Evolutionary conservation across 1,140 invertebrate genomes (phyloP), one percentile per base, ranked within the genome.

Genomic region (Diplogasteroides magnus): DNA sequence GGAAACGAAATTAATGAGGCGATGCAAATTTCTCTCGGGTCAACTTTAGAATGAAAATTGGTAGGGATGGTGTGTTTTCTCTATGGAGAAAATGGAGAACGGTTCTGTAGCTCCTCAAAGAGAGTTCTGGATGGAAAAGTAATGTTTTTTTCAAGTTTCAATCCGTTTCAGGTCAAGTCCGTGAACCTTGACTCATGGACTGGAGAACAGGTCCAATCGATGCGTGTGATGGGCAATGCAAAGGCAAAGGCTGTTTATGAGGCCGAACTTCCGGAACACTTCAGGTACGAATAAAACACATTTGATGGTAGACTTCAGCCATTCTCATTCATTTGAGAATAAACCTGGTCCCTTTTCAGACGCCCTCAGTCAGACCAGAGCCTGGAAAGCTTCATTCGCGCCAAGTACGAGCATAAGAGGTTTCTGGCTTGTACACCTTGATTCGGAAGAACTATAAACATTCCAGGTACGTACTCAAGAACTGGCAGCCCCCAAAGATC

Each of bases 191-290:
- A 98, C 83, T 88, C 93, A 60, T 98, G 95, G 95, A 96, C 92
- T n/a, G 91, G 93, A 0, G 93, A 97, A 83, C 94, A 98, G 89
- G 92, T 72, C 90, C 90, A 77, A 58, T 64, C 65, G n/a, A 76
- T 98, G 76, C 92, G 97, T 85, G 91, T 95, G 84, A 97, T 98
- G 91, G 95, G 95, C 14, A 98, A 98, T 84, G 94, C 91, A n/a
- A 86, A 91, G 76, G 95, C 93, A 0, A 87, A 65, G 14, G 58
- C 28, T 48, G 64, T 67, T 0, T 98, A 97, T 83, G 95, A 98
- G 86, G 94, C 94, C 0, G 94, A 96, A 85, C 84, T 98, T 61
- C 94, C 94, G 0, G 94, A 98, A 82, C 91, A 89, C 77, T 97
- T 96, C 83, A 48, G 37, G 37, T 48, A 48, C 19, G 19, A 48